Base-by-base conservation (phyloP, 1,140 invertebrate genomes). In the Drosophila arawakana region DNA sequence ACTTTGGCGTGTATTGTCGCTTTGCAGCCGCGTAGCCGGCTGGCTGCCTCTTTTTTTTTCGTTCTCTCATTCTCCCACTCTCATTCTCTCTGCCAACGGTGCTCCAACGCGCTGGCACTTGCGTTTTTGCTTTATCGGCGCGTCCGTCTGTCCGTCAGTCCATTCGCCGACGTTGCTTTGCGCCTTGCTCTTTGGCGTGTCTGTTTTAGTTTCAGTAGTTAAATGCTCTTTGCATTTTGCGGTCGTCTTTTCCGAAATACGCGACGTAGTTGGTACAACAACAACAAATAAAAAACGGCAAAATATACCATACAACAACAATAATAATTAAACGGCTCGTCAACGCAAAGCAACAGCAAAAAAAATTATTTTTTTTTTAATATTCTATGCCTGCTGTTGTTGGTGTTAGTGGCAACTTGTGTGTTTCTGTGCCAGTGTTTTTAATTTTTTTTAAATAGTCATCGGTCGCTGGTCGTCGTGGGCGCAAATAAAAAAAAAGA, bases 141-240 rank as follows among this genome's bases (percentile, higher is more conserved):
- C 46, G 58, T 63, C 39, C 60, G 52, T 39, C 47, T 10, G 65
- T 49, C 60, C 37, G 58, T 62, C 43, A 52, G 59, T 58, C 55
- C 57, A 44, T 60, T 70, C 44, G 71, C 25, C 55, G 47, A 30
- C 67, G 68, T 62, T 65, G 67, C 52, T 67, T 50, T 77, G 67
- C 52, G 49, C 50, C 50, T 69, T 72, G 73, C 71, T 80, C 59
- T 78, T 61, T 66, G 77, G 49, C 73, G 68, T 62, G 67, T 67
- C 25, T 49, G 66, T 76, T 78, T 78, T 76, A 72, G 61, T 67
- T 78, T 86, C 71, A 86, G 75, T 86, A 76, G 80, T 81, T 79
- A 79, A 81, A 85, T 84, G 83, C 81, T 85, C 81, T 85, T 80
- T 78, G 81, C 81, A 85, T 81, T 86, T 81, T 79, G 78, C 81